Evolutionary conservation across 2,888 invertebrate genomes (phyloP), one percentile per base, ranked within the genome.

Genomic region (Deilephila porcellus): DNA sequence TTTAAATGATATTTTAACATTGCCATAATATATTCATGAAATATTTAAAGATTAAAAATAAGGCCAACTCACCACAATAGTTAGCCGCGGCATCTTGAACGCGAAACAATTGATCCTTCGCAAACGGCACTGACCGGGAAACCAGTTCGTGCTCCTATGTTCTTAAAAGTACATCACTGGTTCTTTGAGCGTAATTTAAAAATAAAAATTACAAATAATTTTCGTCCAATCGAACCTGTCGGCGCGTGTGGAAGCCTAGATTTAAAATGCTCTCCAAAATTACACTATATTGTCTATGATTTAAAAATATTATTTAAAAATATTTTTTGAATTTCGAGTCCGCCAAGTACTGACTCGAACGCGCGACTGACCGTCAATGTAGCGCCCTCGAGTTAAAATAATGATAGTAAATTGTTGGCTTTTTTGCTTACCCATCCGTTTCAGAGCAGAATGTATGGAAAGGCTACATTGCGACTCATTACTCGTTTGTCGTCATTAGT

Each of bases 381-480:
- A 80, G 87, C 87, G 88, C 89, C 88, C 90, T 87, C 82, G 81
- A 89, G 87, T 92, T 93, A 90, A 90, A 91, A 93, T 93, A 92
- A 93, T 93, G 91, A 92, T 87, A 84, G 89, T 79, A 86, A 87
- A 87, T 92, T 88, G 90, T 86, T 81, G 83, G 80, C 86, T 93
- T 93, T 80, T 93, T 92, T 86, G 90, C 81, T 80, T 85, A 90
- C 81, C 80, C 88, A 85, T 90, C 88, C 89, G 87, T 88, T 85
- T 67, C 56, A 62, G 71, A 62, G 70, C 70, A 76, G 19, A n/a
- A 56, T 82, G 77, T 79, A 76, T 52, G 67, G n/a, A 64, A 72
- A 72, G 67, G 72, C 67, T 72, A 34, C 29, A 37, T 32, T 34
- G 29, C 14, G 45, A 45, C 45, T 45, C 45, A 14, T 45, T 45